These are phyloP conservation scores for Mnemiopsis leidyi DNA, from an alignment of 37 sponge, comb jelly and placozoan species.

Conservation along the genomic window DNA sequence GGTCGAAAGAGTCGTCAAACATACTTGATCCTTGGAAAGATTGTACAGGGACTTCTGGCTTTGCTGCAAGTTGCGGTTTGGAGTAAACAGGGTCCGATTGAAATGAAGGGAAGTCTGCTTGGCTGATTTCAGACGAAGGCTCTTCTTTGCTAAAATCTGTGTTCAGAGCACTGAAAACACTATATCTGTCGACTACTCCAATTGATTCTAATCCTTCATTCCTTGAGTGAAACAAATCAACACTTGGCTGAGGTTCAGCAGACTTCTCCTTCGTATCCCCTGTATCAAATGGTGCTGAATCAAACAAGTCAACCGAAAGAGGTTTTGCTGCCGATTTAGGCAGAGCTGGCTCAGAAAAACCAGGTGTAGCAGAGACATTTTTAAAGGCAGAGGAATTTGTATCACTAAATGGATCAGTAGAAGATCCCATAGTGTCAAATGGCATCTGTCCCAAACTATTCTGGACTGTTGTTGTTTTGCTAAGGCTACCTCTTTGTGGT, in stretches of 20 bases:
- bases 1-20: slow-evolving; percentile 12
- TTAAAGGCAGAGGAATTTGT: neutral
- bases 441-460: neutral
- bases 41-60: neutral
- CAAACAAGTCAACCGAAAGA: neutral
- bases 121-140: neutral
- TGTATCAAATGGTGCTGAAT: neutral
- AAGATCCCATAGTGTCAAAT: neutral
- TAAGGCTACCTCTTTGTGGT: neutral
- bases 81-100: neutral
- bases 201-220: neutral
- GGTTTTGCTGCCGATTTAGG: neutral
- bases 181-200: neutral
- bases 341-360: neutral
- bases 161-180: neutral
- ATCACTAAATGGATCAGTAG: neutral
- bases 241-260: neutral
- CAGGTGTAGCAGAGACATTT: neutral
- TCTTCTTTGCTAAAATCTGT: neutral
- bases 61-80: neutral
- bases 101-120: neutral
- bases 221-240: neutral
- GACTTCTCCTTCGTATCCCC: neutral
- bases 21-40: slow-evolving; percentile 1
- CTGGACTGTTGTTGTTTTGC: neutral